Conservation (phyloP, 2,797 vertebrate species). For the Microhierax caerulescens region DNA sequence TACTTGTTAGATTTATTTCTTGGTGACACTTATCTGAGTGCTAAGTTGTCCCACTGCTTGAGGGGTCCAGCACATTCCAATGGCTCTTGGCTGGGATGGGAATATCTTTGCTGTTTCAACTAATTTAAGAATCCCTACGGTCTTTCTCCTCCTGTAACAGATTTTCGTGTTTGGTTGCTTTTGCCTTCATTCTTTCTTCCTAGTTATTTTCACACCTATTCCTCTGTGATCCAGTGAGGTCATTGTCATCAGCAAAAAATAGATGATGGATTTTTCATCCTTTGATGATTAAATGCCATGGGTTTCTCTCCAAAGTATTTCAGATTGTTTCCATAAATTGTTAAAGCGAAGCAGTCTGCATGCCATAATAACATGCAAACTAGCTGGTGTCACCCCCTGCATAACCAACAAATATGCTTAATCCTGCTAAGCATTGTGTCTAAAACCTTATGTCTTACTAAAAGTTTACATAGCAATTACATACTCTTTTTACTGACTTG, state of each 20-base stretch:
- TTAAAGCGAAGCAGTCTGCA: neutral
- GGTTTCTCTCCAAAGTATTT: neutral
- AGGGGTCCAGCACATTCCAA: neutral
- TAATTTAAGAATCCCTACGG: neutral
- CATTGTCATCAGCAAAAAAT: neutral
- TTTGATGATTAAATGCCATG: neutral
- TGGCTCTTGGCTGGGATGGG: neutral
- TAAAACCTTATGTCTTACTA: neutral
- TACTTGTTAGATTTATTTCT: slow-evolving; percentile 28
- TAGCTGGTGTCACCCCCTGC: neutral
- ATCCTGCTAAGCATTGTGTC: neutral
- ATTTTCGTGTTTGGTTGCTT: neutral
- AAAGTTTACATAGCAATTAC: neutral
- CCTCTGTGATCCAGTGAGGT: neutral
- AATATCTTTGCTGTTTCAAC: slow-evolving; percentile 2
- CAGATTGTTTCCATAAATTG: neutral
- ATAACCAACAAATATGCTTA: neutral
- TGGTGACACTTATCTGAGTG: neutral
- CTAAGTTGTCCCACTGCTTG: neutral
- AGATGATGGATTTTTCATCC: neutral
- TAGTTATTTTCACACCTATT: neutral
- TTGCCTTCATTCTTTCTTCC: neutral
- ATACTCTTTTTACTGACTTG: neutral
- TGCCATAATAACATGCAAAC: neutral
- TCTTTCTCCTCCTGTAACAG: neutral